Evolutionary conservation across 2,888 invertebrate species (phyloP), one percentile per base, ranked within the genome.

Genomic region (Cheilosia impressa): DNA sequence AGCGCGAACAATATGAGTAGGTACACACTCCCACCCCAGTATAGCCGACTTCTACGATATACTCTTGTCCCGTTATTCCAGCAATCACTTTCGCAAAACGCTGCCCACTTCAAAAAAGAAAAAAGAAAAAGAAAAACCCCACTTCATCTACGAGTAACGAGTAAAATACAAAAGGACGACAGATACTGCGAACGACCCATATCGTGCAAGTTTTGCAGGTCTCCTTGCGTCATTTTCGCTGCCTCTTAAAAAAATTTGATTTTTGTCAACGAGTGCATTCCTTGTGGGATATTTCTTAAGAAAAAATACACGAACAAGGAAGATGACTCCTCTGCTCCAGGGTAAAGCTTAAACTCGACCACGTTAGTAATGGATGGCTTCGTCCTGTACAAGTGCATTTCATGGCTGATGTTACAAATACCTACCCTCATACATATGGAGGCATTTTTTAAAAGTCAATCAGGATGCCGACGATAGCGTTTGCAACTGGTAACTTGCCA

Each of bases 401-500:
- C 1, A 41, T 4, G 17, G 34, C 41, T 10, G 3, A 53, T 6
- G 1, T 22, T 24, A 22, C n/a, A 24, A 1, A 47, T 2, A n/a
- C 34, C 4, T n/a, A n/a, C 22, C 22, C 15, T 10, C 10, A 17
- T 2, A 15, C 10, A 17, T 2, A 15, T 13, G 13, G 38, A 38
- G 38, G 4, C 10, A 13, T 38, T 38, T 45, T 66, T 19, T 55
- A 31, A 45, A 50, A 76, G 63, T 58, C 69, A 81, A 71, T 76
- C 71, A 55, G 53, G 76, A 71, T 55, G 82, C 66, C 58, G 47
- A 62, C 60, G 76, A 77, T 60, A 60, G 77, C 77, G 66, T 66
- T 66, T 68, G 78, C 66, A 78, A 72, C 78, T 78, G 77, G 77
- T 78, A 83, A 72, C 77, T 68, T 77, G 82, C 66, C 82, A 71